phyloP scores from a whole-genome alignment of 2,888 invertebrate genomes.

The Deroplatys truncata region DNA sequence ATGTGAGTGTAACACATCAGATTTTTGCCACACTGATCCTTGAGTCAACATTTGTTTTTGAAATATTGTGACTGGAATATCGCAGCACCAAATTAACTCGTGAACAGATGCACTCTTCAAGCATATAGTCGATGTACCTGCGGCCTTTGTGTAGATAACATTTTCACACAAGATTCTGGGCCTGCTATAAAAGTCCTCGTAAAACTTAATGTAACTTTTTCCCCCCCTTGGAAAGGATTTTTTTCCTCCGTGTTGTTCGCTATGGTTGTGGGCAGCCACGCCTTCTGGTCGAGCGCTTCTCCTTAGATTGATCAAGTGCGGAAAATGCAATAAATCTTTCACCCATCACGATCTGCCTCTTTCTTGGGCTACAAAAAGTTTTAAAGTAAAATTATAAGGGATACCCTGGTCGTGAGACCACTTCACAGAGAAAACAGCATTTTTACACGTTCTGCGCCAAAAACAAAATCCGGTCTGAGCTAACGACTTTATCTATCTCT shows the following conservation, averaged over 20 bases:
- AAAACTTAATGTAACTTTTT: not conserved
- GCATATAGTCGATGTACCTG: not conserved
- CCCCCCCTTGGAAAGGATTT: not conserved
- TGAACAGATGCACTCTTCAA: not conserved
- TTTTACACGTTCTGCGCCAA: not conserved
- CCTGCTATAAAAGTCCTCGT: not conserved
- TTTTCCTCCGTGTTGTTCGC: not conserved
- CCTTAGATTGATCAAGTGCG: conserved; percentile 7
- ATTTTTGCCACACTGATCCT: too few relatives aligned
- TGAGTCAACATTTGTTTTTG: too few relatives aligned
- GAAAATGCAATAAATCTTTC: conserved; percentile 5
- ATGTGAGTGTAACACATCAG: too few relatives aligned
- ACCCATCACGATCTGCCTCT: not conserved
- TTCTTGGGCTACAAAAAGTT: not conserved
- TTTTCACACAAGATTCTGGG: not conserved
- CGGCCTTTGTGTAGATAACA: not conserved
- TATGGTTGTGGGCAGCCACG: not conserved
- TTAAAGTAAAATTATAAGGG: not conserved
- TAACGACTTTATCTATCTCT: not conserved
- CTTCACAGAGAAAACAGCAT: not conserved
- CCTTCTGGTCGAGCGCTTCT: not conserved
- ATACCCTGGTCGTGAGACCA: not conserved
- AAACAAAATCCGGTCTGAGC: not conserved
- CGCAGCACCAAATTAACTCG: not conserved
- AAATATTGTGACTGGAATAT: too few relatives aligned